Base-by-base conservation (phyloP, 2,113 vertebrate species). In the Pituophis catenifer region DNA sequence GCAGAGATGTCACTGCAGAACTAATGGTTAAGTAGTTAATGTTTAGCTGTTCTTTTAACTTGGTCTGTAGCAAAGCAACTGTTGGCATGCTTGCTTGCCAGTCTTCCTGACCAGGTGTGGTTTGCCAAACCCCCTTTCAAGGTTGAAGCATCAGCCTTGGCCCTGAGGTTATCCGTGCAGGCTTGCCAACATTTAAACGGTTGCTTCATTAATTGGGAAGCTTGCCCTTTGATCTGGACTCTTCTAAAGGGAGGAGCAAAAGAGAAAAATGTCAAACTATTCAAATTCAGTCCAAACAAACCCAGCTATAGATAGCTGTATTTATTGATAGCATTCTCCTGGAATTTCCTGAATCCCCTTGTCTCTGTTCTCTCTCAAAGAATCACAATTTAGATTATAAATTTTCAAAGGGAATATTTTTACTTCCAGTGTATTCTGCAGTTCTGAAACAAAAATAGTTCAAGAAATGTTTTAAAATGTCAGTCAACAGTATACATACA, bases 11-110 rank as follows among this genome's bases (percentile, higher is more conserved):
- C 48, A 55, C 44, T 70, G 1, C 26, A 91, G 11, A 44, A 62
- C 65, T 92, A 90, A 94, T 85, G 93, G 12, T 54, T 75, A 70
- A 87, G 95, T 8, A n/a, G 10, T 86, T 52, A 24, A 87, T 24
- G 11, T 50, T 50, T 6, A 26, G 48, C 48, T 87, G 44, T 87
- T 87, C 24, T 52, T 86, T 86, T 52, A 86, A 26, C 23, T 50
- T 86, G 48, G 1, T 50, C 29, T 29, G 54, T 29, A 33, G 13
- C 48, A 85, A 12, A 44, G 65, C 24, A 70, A 70, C 24, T 55
- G 8, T 38, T 91, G 15, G n/a, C 15, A 44, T 24, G 13, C 75
- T 81, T 24, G 24, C 75, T 54, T 91, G 13, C n/a, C n/a, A 55
- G 11, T 11, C 75, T 11, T 38, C 10, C 70, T 65, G 26, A 50